Base-by-base conservation (phyloP, 2,113 vertebrate species). In the Salminus brasiliensis region DNA sequence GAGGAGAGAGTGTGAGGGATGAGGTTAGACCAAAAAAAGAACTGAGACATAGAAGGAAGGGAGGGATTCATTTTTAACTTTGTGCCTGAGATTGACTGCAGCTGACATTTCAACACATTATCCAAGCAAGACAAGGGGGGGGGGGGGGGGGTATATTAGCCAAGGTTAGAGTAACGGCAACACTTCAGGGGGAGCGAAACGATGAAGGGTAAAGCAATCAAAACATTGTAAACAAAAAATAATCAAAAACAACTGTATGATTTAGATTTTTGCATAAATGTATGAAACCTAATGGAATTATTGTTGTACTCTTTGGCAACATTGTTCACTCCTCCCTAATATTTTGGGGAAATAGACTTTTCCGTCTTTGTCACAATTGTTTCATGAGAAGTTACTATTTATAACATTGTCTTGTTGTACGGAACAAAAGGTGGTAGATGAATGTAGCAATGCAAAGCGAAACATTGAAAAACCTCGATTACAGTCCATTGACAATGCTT, bases 231-330 rank as follows among this genome's bases (percentile, higher is more conserved):
- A 18, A 49, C 5, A 53, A 7, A 72, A 12, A 72, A 39, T 52
- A 63, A 74, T 70, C 29, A 34, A 66, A 30, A 79, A 49, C 29
- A 67, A 49, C 57, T 72, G 74, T 82, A 86, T 82, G 84, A 73
- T 36, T 81, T 83, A 72, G 63, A 84, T 59, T 82, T 81, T 81
- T 83, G 36, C 74, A 84, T 76, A 74, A 78, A 39, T 82, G 79
- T 86, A 80, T 67, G 55, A 63, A 69, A 34, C 65, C 9, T 52
- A 32, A 52, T 15, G 4, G 23, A 18, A 21, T 39, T 67, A 12
- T 59, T 68, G 57, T 74, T 81, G 36, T 16, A 68, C 23, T 30
- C 21, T 72, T 16, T 73, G 43, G 52, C 60, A 47, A 36, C 43
- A 25, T 49, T 70, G 47, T 23, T 49, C 65, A 27, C 16, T 74